These are phyloP conservation scores for Drosophila imparisetae DNA, from an alignment of 2,888 invertebrate genomes.

Conservation along the genomic window DNA sequence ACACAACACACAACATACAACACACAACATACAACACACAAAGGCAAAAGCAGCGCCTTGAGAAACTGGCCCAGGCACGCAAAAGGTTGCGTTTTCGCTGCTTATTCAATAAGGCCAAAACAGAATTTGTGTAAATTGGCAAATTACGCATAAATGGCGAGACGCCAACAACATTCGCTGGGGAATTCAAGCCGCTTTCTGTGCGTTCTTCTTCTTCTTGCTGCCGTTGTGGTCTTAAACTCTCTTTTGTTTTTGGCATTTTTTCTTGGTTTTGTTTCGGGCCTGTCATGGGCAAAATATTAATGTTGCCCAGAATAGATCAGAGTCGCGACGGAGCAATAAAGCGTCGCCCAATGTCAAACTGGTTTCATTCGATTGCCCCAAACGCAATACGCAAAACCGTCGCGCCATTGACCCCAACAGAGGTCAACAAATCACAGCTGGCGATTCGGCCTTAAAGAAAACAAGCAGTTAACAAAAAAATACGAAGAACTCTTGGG, in stretches of 20 bases:
- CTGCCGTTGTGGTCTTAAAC: neutral
- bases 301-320: constrained; percentile 44
- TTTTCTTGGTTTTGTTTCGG: constrained; percentile 2
- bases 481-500: neutral
- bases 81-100: constrained; percentile 39
- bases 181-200: constrained; percentile 48
- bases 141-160: constrained; percentile 63
- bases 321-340: constrained; percentile 38
- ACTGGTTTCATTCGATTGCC: constrained; percentile 38
- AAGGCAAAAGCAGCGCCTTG: constrained; percentile 1
- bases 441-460: neutral
- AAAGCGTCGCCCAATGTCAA: constrained; percentile 33
- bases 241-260: neutral
- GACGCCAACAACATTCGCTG: constrained; percentile 40
- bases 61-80: constrained; percentile 33
- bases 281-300: constrained; percentile 48
- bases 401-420: constrained; percentile 38
- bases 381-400: neutral
- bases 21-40: constrained; percentile 20
- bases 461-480: neutral
- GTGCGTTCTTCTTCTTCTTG: neutral
- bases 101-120: constrained; percentile 48
- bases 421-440: constrained; percentile 44
- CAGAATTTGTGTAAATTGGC: constrained; percentile 64
- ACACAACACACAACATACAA: neutral